Conservation (phyloP, 1,140 invertebrate genomes). For the Physella acuta region DNA sequence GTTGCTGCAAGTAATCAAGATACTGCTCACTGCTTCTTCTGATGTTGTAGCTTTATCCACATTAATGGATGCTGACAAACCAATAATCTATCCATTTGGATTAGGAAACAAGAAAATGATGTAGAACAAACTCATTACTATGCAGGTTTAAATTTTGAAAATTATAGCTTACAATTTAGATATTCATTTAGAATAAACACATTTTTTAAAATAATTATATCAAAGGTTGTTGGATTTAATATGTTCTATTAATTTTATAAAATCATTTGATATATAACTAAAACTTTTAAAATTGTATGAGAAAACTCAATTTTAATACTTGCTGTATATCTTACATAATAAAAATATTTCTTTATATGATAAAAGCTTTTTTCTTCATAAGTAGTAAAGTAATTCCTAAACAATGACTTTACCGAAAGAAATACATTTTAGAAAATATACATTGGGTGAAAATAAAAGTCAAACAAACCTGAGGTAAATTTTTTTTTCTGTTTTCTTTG, state of each 20-base stretch:
- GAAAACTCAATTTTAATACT: neutral
- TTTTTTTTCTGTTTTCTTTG: neutral
- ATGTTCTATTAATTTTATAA: too few species aligned
- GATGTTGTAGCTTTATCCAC: conserved; percentile 46
- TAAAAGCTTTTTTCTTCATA: neutral
- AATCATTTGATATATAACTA: too few species aligned
- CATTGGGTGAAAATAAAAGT: too few species aligned
- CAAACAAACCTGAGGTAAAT: neutral
- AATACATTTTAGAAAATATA: too few species aligned
- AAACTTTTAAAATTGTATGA: neutral
- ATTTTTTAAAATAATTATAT: too few species aligned
- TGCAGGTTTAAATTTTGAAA: neutral
- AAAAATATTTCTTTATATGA: neutral
- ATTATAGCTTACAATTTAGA: too few species aligned
- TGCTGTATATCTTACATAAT: too few species aligned
- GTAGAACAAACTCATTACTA: neutral
- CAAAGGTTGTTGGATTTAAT: too few species aligned
- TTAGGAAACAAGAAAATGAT: too few species aligned
- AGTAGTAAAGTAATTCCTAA: neutral
- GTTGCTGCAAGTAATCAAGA: conserved; percentile 48
- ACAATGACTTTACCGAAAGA: too few species aligned
- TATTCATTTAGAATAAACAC: too few species aligned
- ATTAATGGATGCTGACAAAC: conserved; percentile 56
- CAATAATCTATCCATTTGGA: conserved; percentile 57
- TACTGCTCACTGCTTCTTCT: conserved; percentile 41